phyloP scores from a whole-genome alignment of 2,888 invertebrate genomes.

The Drosophila acutilabella region DNA sequence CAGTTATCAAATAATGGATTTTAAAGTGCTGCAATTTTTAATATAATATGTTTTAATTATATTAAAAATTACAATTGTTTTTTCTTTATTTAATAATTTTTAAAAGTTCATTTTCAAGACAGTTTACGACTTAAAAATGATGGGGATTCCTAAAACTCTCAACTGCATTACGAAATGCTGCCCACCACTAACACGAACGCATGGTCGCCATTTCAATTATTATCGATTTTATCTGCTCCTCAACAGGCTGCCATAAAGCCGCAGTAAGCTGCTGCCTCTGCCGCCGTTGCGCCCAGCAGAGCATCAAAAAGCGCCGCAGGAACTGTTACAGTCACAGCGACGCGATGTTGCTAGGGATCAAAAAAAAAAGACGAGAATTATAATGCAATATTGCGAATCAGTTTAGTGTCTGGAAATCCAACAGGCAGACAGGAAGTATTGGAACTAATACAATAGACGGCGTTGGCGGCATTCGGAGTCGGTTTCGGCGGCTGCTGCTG shows the following conservation, averaged over 20 bases:
- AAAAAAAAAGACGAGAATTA: slow-evolving; percentile 9
- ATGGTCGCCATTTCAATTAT: slow-evolving; percentile 66
- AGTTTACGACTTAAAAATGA: not conserved
- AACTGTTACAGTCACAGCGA: not conserved
- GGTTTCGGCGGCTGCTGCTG: not conserved
- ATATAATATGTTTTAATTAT: too few species aligned
- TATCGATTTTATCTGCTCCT: slow-evolving; percentile 73
- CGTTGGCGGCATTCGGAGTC: slow-evolving; percentile 1
- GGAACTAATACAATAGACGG: slow-evolving; percentile 15
- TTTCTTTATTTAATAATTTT: too few species aligned
- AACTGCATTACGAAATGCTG: not conserved
- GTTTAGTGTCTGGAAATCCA: slow-evolving; percentile 22
- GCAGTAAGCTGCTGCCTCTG: slow-evolving; percentile 26
- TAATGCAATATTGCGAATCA: slow-evolving; percentile 13
- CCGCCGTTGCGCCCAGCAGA: not conserved
- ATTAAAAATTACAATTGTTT: too few species aligned
- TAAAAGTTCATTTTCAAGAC: not conserved
- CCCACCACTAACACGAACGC: not conserved
- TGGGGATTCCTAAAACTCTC: not conserved
- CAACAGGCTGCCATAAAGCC: slow-evolving; percentile 61
- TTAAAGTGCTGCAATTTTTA: too few species aligned
- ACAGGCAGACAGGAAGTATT: slow-evolving; percentile 25
- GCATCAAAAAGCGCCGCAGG: not conserved
- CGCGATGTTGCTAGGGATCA: slow-evolving; percentile 25
- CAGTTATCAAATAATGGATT: too few species aligned